Evolutionary conservation across 2,888 invertebrate species (phyloP).

Genomic region (Phyto melanocephala): DNA sequence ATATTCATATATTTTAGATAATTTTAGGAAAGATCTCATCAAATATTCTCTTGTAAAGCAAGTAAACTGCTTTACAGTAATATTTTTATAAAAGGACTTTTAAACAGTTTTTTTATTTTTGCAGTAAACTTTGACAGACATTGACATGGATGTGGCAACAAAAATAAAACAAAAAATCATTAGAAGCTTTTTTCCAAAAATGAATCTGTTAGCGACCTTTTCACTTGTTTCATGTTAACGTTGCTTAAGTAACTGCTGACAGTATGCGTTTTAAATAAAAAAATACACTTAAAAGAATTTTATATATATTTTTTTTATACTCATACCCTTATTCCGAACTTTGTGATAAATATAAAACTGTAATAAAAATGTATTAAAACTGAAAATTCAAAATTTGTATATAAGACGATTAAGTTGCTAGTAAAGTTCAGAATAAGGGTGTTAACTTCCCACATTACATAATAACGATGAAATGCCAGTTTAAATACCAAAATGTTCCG

Average conservation of each 20-base stretch:
- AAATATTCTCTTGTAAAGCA: constrained; percentile 55
- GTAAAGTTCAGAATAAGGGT: no score
- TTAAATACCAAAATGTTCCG: no score
- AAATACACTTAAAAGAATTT: constrained; percentile 18
- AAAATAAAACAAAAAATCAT: constrained; percentile 3
- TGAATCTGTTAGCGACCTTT: constrained; percentile 61
- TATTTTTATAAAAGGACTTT: constrained; percentile 37
- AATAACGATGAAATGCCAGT: no score
- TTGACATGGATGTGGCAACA: constrained; percentile 64
- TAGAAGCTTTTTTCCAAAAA: constrained; percentile 14
- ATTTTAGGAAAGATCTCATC: constrained; percentile 48
- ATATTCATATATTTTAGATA: constrained; percentile 15
- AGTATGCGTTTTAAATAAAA: constrained; percentile 18
- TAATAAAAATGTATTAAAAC: no score
- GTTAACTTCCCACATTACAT: no score
- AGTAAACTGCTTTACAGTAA: constrained; percentile 2
- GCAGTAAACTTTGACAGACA: constrained; percentile 65
- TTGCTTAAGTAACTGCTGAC: constrained; percentile 59
- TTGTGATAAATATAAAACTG: no score
- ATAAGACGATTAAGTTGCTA: no score
- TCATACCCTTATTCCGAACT: no score
- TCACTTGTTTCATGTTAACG: constrained; percentile 52
- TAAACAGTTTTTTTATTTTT: constrained; percentile 33
- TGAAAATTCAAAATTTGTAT: no score
- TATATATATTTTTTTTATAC: no score